A percentile compares a stretch with the other conserved stretches of the same genome.
These are phyloP conservation scores for Antheraea assamensis DNA, from an alignment of 2,888 invertebrate genomes.

Conservation along the genomic window DNA sequence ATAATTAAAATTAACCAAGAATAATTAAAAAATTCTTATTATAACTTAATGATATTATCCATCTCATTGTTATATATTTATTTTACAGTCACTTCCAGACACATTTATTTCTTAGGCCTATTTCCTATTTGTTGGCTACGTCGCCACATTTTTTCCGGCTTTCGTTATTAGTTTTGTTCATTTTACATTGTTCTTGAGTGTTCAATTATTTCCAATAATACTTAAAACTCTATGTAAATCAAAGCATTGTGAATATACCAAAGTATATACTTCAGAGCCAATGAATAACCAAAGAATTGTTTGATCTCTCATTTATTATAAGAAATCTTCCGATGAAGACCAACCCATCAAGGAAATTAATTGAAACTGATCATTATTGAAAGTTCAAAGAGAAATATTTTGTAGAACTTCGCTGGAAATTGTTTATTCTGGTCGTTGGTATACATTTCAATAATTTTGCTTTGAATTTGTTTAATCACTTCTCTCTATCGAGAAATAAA, in stretches of 20 bases:
- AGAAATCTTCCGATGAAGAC: background rate
- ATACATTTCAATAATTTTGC: background rate
- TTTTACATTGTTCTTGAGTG: too few species aligned
- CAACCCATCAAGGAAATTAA: constrained; percentile 1
- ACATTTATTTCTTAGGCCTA: too few species aligned
- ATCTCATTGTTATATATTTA: too few species aligned
- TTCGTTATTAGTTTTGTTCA: too few species aligned
- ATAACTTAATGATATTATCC: too few species aligned
- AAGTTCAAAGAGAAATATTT: background rate
- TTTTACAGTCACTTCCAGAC: too few species aligned
- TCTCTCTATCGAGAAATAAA: background rate
- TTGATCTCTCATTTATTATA: background rate
- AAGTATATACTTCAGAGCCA: background rate
- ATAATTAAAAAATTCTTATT: too few species aligned
- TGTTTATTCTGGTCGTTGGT: background rate
- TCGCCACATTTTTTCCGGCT: too few species aligned
- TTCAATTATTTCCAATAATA: background rate
- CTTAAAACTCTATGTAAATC: background rate
- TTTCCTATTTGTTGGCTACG: too few species aligned
- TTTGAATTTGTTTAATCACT: background rate
- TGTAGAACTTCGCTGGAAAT: background rate
- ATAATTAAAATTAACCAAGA: too few species aligned
- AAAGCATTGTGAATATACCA: background rate
- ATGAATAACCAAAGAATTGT: background rate
- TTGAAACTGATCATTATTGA: constrained; percentile 8